Evolutionary conservation across 1,140 invertebrate species (phyloP).

Genomic region (Tribolium madens): DNA sequence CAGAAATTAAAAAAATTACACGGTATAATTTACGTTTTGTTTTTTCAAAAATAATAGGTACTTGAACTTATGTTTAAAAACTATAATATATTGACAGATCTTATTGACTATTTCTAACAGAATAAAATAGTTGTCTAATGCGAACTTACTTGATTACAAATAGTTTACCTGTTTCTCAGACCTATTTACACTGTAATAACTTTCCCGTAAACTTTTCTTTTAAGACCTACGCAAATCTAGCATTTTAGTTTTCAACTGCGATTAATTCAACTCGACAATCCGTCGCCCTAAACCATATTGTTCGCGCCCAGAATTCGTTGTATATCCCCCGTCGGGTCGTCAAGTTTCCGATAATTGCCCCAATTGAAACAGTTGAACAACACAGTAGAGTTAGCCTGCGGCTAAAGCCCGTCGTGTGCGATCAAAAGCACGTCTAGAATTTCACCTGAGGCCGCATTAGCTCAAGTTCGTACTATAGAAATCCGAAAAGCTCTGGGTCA

Average conservation of each 20-base stretch:
- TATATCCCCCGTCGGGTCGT: background rate
- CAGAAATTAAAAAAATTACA: no score
- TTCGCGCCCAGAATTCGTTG: background rate
- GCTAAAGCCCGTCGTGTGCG: background rate
- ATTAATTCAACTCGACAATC: background rate
- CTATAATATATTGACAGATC: no score
- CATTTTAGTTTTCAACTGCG: background rate
- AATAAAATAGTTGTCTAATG: no score
- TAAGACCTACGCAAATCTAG: background rate
- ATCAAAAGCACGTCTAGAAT: conserved; percentile 26
- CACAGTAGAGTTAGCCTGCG: background rate
- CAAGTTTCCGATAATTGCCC: conserved; percentile 4
- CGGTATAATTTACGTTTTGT: no score
- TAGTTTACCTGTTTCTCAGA: no score
- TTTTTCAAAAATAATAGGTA: no score
- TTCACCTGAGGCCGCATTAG: conserved; percentile 7
- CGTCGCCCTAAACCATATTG: background rate
- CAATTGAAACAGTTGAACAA: conserved; percentile 27
- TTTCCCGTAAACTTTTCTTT: background rate
- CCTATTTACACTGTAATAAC: no score
- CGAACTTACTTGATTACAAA: no score
- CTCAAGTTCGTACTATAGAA: background rate
- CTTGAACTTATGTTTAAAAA: no score
- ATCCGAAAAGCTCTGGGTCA: conserved; percentile 24
- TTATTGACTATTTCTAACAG: no score